These are phyloP conservation scores for Micropoecilia bifurca DNA, from an alignment of 2,797 vertebrate genomes.

Conservation along the genomic window DNA sequence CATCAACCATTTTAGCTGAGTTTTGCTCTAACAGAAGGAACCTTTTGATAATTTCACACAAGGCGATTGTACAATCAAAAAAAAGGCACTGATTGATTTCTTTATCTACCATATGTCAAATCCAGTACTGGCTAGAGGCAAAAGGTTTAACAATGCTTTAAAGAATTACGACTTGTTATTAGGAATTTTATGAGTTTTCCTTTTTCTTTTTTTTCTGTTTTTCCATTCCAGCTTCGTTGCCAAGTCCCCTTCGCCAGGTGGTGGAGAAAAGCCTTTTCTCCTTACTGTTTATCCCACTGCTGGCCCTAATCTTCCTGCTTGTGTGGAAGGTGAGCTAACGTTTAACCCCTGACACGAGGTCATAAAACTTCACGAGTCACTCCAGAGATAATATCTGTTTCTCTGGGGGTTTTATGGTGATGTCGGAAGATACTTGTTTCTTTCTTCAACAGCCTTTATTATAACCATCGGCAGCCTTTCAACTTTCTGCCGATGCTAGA, in stretches of 20 bases:
- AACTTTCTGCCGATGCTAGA: constrained; percentile 7
- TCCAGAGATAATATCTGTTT: constrained; percentile 7
- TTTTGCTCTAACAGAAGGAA: not conserved
- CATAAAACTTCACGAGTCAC: not conserved
- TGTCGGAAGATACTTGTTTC: not conserved
- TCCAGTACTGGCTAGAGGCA: not conserved
- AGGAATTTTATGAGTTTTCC: not conserved
- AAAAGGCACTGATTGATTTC: not conserved
- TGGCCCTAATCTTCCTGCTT: constrained; percentile 76
- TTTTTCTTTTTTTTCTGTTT: not conserved
- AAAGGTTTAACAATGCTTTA: not conserved
- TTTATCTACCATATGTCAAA: not conserved
- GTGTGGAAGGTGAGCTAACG: constrained; percentile 81
- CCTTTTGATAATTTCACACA: not conserved
- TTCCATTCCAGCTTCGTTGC: not conserved
- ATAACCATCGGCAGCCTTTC: not conserved
- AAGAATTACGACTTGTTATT: not conserved
- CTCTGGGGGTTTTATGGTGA: constrained; percentile 3
- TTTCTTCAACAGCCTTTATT: constrained; percentile 33
- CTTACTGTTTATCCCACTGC: constrained; percentile 79
- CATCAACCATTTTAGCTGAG: not conserved
- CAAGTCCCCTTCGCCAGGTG: constrained; percentile 45
- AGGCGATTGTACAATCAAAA: not conserved
- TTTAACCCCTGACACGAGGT: constrained; percentile 22
- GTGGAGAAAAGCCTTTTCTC: constrained; percentile 80